Evolutionary conservation across 2,797 vertebrate genomes (phyloP), one percentile per base, ranked within the genome.

Genomic region (Halcyon badia): DNA sequence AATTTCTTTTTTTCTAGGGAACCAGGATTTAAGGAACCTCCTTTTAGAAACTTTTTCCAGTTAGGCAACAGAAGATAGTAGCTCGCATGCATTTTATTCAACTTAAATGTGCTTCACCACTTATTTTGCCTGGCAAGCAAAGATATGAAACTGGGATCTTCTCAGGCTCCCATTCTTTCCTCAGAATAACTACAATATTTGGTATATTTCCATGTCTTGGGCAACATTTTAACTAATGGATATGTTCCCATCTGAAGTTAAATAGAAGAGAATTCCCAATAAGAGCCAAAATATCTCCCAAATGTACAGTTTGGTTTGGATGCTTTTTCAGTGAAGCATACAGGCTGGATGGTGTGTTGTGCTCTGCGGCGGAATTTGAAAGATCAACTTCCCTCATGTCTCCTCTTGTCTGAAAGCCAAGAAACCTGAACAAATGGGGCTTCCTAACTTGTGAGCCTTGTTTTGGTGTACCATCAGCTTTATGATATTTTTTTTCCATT

Each of bases 261-360:
- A 94, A 95, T 94, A 62, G 92, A 93, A 88, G 80, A 96, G 62
- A 96, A 94, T 89, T 94, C 78, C 83, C 33, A 26, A 0, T 84
- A 94, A 90, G 41, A 90, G 96, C 96, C 94, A 93, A 90, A 96
- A 51, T 82, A 79, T 76, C 66, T 96, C 95, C 94, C 92, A 84
- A 15, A 84, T 0, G 81, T 77, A 39, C 83, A 46, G 81, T 96
- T 93, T 90, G 83, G 52, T 93, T 94, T 95, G 94, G 83, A 92
- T 90, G 42, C 83, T 60, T 88, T 90, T 84, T 95, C 86, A 66
- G 62, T 87, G 88, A 81, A 79, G 83, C 58, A 1, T 73, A 12
- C 39, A 44, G 83, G 22, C 85, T 87, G 77, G 39, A 78, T 93
- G 73, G 31, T 87, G 81, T 60, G 39, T 68, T 92, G 54, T 80